A percentile compares a stretch with the other conserved stretches of the same genome.
phyloP scores from a whole-genome alignment of 2,113 vertebrate species.

The Psilopogon haemacephalus region DNA sequence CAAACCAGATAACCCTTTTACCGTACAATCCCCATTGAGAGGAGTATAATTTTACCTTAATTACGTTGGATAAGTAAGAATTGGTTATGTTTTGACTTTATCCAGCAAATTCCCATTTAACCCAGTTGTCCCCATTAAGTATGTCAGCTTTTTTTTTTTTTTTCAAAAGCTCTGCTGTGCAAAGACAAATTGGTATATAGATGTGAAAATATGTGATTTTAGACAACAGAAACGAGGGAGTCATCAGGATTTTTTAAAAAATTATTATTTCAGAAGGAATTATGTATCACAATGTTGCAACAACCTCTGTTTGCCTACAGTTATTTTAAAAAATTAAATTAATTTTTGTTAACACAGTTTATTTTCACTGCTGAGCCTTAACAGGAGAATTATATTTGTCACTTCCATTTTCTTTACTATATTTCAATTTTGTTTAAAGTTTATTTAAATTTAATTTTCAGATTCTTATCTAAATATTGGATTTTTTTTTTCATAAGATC shows the following conservation, averaged over 20 bases:
- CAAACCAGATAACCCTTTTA: slow-evolving; percentile 46
- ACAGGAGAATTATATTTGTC: background rate
- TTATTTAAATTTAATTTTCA: slow-evolving; percentile 25
- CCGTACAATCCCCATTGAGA: slow-evolving; percentile 15
- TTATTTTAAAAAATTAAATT: background rate
- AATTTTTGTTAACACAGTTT: background rate
- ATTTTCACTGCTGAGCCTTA: background rate
- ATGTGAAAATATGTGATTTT: background rate
- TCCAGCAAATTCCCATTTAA: slow-evolving; percentile 64
- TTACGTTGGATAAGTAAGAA: slow-evolving; percentile 50
- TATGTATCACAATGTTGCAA: background rate
- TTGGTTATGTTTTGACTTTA: slow-evolving; percentile 47
- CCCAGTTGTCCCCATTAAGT: slow-evolving; percentile 56
- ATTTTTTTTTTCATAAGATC: background rate
- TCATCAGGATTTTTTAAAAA: too few relatives aligned
- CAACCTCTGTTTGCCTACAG: background rate
- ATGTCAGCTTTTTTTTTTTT: slow-evolving; percentile 52
- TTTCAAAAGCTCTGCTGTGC: slow-evolving; percentile 14
- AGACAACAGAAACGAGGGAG: slow-evolving; percentile 3
- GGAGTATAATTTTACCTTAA: slow-evolving; percentile 56
- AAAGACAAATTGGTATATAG: slow-evolving; percentile 18
- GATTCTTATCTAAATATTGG: background rate
- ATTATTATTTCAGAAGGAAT: background rate
- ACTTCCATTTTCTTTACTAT: background rate
- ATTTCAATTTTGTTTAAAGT: background rate